A percentile compares a stretch with the other conserved stretches of the same genome.
Conservation (phyloP, 2,888 invertebrate genomes). For the Aplocera efformata region DNA sequence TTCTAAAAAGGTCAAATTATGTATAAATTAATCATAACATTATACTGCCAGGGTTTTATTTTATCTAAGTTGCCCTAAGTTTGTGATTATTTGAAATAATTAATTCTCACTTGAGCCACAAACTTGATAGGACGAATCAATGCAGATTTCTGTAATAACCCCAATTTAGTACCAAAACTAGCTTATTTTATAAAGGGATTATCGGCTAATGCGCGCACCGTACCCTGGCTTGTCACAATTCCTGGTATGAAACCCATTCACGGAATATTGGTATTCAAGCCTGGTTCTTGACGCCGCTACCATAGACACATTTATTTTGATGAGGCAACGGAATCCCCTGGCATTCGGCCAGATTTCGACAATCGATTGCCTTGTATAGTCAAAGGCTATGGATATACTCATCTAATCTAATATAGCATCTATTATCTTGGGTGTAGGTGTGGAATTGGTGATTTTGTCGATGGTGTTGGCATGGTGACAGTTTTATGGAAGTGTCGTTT, state of each 20-base stretch:
- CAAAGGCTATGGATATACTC: slow-evolving; percentile 15
- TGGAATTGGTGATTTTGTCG: slow-evolving; percentile 8
- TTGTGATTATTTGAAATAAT: too few relatives aligned
- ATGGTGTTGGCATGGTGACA: slow-evolving; percentile 1
- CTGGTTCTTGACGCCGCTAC: slow-evolving; percentile 36
- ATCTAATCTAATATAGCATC: slow-evolving; percentile 21
- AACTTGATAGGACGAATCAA: too few relatives aligned
- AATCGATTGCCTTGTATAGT: slow-evolving; percentile 43
- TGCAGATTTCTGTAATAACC: too few relatives aligned
- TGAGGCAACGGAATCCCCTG: slow-evolving; percentile 44
- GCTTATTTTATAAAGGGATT: too few relatives aligned
- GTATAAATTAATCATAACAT: too few relatives aligned
- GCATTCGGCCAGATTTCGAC: slow-evolving; percentile 44
- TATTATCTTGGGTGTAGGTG: slow-evolving; percentile 10
- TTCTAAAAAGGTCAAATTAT: too few relatives aligned
- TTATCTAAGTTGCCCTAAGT: too few relatives aligned
- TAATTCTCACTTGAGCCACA: too few relatives aligned
- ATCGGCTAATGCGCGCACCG: too few relatives aligned
- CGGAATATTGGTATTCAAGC: slow-evolving; percentile 21
- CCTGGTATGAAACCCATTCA: not conserved
- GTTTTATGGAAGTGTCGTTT: slow-evolving; percentile 1
- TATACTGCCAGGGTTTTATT: too few relatives aligned
- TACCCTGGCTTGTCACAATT: not conserved
- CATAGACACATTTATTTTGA: slow-evolving; percentile 47
- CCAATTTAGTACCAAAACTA: too few relatives aligned